phyloP scores from a whole-genome alignment of 2,888 invertebrate genomes.

The Meteorus cinctellus region DNA sequence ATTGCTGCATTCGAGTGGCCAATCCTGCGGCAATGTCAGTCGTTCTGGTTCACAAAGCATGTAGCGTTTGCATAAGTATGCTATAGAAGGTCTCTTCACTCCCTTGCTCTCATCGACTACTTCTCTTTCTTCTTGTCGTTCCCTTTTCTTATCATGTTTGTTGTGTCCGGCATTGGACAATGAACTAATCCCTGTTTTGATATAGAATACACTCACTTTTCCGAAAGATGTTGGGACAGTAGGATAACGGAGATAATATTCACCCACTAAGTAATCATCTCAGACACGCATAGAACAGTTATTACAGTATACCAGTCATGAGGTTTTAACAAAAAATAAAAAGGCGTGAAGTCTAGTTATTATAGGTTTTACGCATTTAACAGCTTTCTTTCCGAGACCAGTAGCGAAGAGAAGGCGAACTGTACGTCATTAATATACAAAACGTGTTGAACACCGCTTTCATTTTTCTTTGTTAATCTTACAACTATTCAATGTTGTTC shows the following conservation, averaged over 20 bases:
- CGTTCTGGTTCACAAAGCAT: slow-evolving; percentile 30
- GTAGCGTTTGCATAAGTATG: not conserved
- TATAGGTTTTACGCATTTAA: slow-evolving; percentile 8
- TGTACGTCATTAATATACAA: not conserved
- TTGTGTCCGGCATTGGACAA: not conserved
- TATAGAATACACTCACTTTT: not conserved
- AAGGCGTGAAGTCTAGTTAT: not conserved
- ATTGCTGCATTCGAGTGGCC: slow-evolving; percentile 36
- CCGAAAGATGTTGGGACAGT: not conserved
- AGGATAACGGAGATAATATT: not conserved
- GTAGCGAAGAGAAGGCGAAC: not conserved
- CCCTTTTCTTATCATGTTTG: not conserved
- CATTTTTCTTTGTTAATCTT: slow-evolving; percentile 8
- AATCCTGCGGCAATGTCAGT: slow-evolving; percentile 40
- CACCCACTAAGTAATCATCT: not conserved
- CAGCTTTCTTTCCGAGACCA: not conserved
- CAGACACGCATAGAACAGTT: not conserved
- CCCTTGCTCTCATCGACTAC: not conserved
- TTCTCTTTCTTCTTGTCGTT: not conserved
- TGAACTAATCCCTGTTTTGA: not conserved
- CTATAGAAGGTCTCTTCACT: not conserved
- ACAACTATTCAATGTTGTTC: not conserved
- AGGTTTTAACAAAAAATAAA: not conserved
- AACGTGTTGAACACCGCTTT: not conserved
- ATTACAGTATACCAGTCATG: not conserved